phyloP scores from a whole-genome alignment of 2,888 invertebrate genomes.

The Acanthosoma haemorrhoidale region DNA sequence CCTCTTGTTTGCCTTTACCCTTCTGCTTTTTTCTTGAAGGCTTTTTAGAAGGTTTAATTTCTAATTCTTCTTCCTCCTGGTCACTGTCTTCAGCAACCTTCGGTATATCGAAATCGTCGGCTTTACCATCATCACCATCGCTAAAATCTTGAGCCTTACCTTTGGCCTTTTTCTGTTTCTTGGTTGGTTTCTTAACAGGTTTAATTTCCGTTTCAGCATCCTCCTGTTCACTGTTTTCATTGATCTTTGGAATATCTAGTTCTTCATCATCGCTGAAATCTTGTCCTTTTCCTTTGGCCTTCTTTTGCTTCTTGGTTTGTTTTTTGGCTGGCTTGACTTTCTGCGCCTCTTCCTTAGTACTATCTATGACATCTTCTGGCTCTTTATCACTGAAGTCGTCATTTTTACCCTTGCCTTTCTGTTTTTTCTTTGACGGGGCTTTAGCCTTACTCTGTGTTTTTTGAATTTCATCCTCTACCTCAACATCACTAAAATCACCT shows the following conservation, averaged over 20 bases:
- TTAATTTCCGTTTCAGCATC: slow-evolving; percentile 26
- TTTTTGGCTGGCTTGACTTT: slow-evolving; percentile 29
- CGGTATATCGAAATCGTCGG: slow-evolving; percentile 40
- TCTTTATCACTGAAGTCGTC: slow-evolving; percentile 53
- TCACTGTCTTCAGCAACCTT: slow-evolving; percentile 42
- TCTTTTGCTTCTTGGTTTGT: slow-evolving; percentile 51
- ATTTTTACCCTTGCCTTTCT: slow-evolving; percentile 51
- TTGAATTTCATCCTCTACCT: slow-evolving; percentile 15
- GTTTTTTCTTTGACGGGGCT: slow-evolving; percentile 50
- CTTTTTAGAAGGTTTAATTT: neutral
- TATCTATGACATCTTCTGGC: slow-evolving; percentile 46
- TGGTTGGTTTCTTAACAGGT: slow-evolving; percentile 32
- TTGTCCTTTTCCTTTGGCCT: slow-evolving; percentile 51
- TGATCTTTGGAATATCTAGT: slow-evolving; percentile 36
- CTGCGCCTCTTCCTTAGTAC: slow-evolving; percentile 37
- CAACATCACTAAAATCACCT: slow-evolving; percentile 32
- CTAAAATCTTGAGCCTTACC: slow-evolving; percentile 35
- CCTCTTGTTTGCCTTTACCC: neutral
- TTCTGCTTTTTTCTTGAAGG: slow-evolving; percentile 20
- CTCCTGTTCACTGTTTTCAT: slow-evolving; percentile 31
- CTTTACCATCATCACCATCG: slow-evolving; percentile 38
- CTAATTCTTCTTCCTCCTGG: slow-evolving; percentile 34
- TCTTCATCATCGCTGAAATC: slow-evolving; percentile 53
- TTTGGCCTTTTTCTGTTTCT: slow-evolving; percentile 39
- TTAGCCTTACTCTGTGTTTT: slow-evolving; percentile 19